Evolutionary conservation across 1,140 invertebrate species (phyloP).

Genomic region (Cepaea nemoralis): DNA sequence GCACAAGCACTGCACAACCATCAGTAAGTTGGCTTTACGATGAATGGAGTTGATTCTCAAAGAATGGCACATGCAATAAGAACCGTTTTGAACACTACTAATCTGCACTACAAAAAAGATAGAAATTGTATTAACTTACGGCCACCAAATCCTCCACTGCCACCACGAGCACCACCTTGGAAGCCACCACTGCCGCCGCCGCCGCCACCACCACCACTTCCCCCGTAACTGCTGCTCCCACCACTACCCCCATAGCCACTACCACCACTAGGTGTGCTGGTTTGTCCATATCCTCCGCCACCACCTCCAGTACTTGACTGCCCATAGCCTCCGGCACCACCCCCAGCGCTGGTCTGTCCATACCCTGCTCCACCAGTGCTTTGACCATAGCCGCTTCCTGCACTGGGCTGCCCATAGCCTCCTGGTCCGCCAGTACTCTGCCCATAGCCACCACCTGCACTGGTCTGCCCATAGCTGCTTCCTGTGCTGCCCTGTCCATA

Average conservation of each 20-base stretch:
- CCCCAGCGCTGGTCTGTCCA: not conserved
- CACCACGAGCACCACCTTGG: not conserved
- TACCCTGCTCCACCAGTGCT: not conserved
- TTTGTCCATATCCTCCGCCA: not conserved
- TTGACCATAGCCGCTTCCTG: not conserved
- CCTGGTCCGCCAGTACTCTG: not conserved
- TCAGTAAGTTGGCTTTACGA: too few species aligned
- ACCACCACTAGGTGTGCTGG: slow-evolving; percentile 3
- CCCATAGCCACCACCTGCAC: not conserved
- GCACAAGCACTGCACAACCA: too few species aligned
- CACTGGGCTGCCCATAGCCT: not conserved
- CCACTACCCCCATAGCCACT: not conserved
- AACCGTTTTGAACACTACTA: too few species aligned
- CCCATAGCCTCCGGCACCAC: not conserved
- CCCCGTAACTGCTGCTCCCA: not conserved
- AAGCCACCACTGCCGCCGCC: not conserved
- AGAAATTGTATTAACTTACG: slow-evolving; percentile 29
- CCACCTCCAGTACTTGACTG: not conserved
- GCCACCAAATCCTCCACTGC: slow-evolving; percentile 11
- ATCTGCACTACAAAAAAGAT: not conserved
- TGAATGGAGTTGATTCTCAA: too few species aligned
- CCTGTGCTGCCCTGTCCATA: not conserved
- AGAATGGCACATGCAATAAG: too few species aligned
- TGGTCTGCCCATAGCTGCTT: not conserved
- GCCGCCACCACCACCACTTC: not conserved